Evolutionary conservation across 2,113 vertebrate genomes (phyloP).

Genomic region (Dasyornis broadbenti): DNA sequence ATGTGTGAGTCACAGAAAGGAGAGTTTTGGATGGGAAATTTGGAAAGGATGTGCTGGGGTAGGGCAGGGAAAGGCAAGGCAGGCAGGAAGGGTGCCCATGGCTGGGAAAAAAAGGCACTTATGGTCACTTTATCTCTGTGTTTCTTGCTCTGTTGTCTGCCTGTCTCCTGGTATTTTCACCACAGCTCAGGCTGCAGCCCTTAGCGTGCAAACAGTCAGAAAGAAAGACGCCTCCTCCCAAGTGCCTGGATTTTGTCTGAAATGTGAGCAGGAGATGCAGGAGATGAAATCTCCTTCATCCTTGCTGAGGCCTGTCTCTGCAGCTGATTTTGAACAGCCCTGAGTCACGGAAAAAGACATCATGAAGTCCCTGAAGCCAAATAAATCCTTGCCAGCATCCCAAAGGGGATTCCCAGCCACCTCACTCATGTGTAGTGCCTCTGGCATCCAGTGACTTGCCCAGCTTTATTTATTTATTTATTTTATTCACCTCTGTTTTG

Average conservation of each 20-base stretch:
- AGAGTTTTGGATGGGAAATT: background rate
- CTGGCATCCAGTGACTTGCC: background rate
- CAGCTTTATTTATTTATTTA: constrained; percentile 29
- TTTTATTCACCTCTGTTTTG: constrained; percentile 31
- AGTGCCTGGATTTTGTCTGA: background rate
- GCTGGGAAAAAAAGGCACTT: background rate
- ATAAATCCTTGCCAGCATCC: constrained; percentile 24
- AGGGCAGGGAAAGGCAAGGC: background rate
- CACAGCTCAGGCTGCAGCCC: background rate
- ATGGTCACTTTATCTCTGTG: background rate
- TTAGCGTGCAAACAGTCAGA: background rate
- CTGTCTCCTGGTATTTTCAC: background rate
- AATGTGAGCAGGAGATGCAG: background rate
- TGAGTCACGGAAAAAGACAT: constrained; percentile 2
- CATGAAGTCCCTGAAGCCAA: background rate
- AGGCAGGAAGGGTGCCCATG: background rate
- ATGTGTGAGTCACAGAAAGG: background rate
- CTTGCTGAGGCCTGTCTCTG: constrained; percentile 28
- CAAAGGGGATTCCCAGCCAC: constrained; percentile 56
- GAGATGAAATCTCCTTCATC: background rate
- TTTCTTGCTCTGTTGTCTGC: background rate
- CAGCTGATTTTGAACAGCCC: background rate
- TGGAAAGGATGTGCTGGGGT: background rate
- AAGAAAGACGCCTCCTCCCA: background rate
- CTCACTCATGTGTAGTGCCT: background rate